Evolutionary conservation across 2,797 vertebrate species (phyloP).

Genomic region (Chromis chromis): DNA sequence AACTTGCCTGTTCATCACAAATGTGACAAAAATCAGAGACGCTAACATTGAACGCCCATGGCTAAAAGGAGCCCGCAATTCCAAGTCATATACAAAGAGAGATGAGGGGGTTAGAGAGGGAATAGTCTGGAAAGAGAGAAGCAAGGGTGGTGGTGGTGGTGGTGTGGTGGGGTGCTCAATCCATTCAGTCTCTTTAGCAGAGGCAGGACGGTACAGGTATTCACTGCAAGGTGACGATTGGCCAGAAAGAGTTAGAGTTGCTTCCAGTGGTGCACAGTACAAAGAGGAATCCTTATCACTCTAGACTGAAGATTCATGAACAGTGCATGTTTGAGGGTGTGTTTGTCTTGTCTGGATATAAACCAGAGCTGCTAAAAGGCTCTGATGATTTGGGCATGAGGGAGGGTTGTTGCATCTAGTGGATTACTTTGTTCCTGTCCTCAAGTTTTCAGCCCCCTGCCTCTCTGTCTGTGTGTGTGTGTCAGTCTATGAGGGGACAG

Average conservation of each 20-base stretch:
- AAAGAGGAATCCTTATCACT: constrained; percentile 78
- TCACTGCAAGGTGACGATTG: constrained; percentile 56
- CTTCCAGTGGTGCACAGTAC: constrained; percentile 82
- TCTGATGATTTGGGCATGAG: constrained; percentile 60
- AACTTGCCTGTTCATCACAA: constrained; percentile 68
- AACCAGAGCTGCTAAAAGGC: constrained; percentile 76
- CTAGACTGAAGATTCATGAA: constrained; percentile 74
- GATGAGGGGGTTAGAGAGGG: constrained; percentile 50
- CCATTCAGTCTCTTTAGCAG: constrained; percentile 76
- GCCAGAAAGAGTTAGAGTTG: constrained; percentile 63
- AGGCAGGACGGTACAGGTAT: constrained; percentile 73
- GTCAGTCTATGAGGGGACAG: constrained; percentile 78
- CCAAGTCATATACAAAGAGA: constrained; percentile 78
- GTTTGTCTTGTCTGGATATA: constrained; percentile 66
- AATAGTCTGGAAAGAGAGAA: constrained; percentile 58
- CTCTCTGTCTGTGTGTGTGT: constrained; percentile 69
- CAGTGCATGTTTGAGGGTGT: constrained; percentile 75
- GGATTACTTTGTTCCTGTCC: constrained; percentile 79
- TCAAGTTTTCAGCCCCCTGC: constrained; percentile 72
- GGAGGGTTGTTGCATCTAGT: constrained; percentile 70
- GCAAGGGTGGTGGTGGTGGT: constrained; percentile 32
- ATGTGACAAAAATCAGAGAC: constrained; percentile 69
- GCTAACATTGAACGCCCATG: constrained; percentile 60
- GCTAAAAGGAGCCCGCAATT: constrained; percentile 74
- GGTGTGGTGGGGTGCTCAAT: constrained; percentile 65